Evolutionary conservation across 2,797 vertebrate genomes (phyloP), one percentile per base, ranked within the genome.

Genomic region (Mormyrops boulengeri): DNA sequence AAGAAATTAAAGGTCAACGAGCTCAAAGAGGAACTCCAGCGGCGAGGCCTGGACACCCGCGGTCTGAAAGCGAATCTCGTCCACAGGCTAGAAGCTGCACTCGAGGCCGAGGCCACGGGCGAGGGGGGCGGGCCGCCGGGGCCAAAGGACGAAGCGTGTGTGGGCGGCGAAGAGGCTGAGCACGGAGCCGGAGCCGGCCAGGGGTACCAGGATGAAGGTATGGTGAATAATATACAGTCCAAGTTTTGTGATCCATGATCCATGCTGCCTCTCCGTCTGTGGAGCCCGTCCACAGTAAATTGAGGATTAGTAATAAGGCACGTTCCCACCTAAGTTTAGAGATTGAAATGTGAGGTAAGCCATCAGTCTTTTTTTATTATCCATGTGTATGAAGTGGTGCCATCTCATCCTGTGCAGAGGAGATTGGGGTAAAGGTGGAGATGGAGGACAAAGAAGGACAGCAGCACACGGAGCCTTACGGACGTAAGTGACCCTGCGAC

Each of bases 1-100:
- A 94, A 95, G 92, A 95, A 95, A 93, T 94, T 96, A 91, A 95
- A 96, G 92, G 96, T 96, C 89, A 95, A 94, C 91, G 96, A 96
- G 92, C 94, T 96, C 91, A 96, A 95, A 90, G 95, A 96, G 88
- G 96, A 97, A 91, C 95, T 96, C 89, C 95, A 96, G 93, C 94
- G 94, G 3, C 95, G 96, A 38, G 96, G 96, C 90, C 92, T 97
- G 91, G 96, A 97, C 90, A 96, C 94, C 60, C 94, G 95, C 2
- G 96, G 96, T 53, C 94, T 96, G 19, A 97, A 97, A 90, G 95
- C 95, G 34, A 96, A 96, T 88, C 91, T 97, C 34, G 95, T 94
- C 57, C 95, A 96, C 87, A 92, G 96, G 91, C 90, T 97, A 91
- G 95, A 96, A 92, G 95, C 93, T 69, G 96, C 96, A 85, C 89